Base-by-base conservation (phyloP, 2,888 invertebrate genomes). In the Gymnoscelis rufifasciata region DNA sequence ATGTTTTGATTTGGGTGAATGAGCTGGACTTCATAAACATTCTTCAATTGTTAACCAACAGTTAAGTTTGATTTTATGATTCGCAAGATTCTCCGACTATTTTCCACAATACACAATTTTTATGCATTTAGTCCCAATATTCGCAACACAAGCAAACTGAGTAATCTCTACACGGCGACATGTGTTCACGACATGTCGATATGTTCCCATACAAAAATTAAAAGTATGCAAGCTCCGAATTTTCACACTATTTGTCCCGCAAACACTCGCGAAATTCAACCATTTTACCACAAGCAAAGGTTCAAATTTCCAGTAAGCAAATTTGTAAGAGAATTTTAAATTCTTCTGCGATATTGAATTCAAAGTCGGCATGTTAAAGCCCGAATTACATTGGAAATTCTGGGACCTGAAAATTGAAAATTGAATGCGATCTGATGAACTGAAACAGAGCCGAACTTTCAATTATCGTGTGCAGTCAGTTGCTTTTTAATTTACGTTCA, bases 151-250 rank as follows among this genome's bases (percentile, higher is more conserved):
- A 19, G 19, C 2, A 5, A 19, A 19, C 19, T 19, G 19, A 35
- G 33, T 39, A 43, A 42, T 50, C 47, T 43, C 47, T 57, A 43
- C 23, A 13, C 13, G 30, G 36, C 42, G 37, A 46, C 50, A 50
- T 44, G 39, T 47, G 51, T 46, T 42, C 19, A 10, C 40, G 47
- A 52, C 53, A 36, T 44, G 43, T 46, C 47, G 40, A 53, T 46
- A 44, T 43, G 40, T 23, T 38, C n/a, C n/a, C 30, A 39, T 38
- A 43, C 30, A 23, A 24, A 23, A 43, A 37, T 15, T 24, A 24
- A 43, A 24, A 30, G 23, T 37, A 36, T 11, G 7, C n/a, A 35
- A 19, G 10, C 35, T 19, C 10, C 7, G 3, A 23, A 35, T 11
- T 35, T 19, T 35, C 7, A 35, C 7, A 11, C 19, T 23, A 19